Base-by-base conservation (phyloP, 2,888 invertebrate genomes). In the Seira sanloemensis region DNA sequence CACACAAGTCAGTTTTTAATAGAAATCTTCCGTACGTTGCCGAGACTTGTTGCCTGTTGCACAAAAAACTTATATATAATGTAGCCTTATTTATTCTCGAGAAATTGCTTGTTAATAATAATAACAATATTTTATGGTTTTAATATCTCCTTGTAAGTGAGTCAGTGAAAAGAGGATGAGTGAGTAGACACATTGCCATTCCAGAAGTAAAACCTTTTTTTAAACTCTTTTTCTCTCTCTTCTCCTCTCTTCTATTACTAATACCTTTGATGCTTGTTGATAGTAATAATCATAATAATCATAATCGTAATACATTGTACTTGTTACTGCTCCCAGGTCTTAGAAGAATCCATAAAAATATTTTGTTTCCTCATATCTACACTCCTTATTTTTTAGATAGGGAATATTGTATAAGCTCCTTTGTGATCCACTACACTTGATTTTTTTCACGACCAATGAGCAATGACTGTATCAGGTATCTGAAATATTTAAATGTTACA, bases 101-200 rank as follows among this genome's bases (percentile, higher is more conserved):
- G n/a, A 62, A 21, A 62, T 62, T 62, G 62, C 62, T 62, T 62
- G 21, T 62, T 62, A 62, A 62, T 62, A 62, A 62, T 62, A 62
- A 62, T 62, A 62, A 62, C 62, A 62, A 76, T 76, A 78, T 78
- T 78, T 78, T 78, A 78, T 78, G 78, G 27, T 58, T 78, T 78
- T 78, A 69, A 78, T 78, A 69, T 78, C 58, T 68, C 12, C 58
- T 68, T 78, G 78, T 62, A 62, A 62, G 21, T 62, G n/a, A 62
- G 62, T 21, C 62, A 62, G 21, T 62, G 62, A 62, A n/a, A 19
- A 50, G n/a, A 21, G 21, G 21, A 62, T 58, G 58, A 58, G 58
- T n/a, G 58, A 58, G 58, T 58, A 18, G n/a, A n/a, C 50, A 18
- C 62, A 21, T 21, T 62, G 62, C 62, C 62, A 62, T 2, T 62